Conservation (phyloP, 37 sponge, comb jelly and placozoan species). For the Ephydatia muelleri region DNA sequence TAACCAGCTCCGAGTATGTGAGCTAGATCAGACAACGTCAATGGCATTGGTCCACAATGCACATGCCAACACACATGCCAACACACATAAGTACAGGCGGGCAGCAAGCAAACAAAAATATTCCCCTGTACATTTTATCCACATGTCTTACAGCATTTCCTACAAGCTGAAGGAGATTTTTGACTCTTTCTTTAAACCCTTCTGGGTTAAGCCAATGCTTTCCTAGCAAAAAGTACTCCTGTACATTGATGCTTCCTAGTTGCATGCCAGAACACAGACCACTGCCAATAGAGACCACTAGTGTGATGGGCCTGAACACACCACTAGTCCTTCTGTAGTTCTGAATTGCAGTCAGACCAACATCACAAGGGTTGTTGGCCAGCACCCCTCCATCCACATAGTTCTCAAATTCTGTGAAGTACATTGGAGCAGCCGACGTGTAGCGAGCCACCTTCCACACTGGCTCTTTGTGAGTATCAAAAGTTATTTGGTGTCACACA, state of each 20-base stretch:
- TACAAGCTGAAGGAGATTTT: conserved; percentile 32
- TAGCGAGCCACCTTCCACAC: conserved; percentile 34
- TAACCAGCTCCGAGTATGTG: neutral
- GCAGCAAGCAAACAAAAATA: neutral
- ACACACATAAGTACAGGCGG: neutral
- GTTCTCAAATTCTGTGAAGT: conserved; percentile 26
- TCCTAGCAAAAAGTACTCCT: neutral
- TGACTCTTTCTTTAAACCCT: neutral
- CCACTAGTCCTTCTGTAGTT: conserved; percentile 35
- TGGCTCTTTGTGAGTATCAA: neutral
- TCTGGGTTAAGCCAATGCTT: neutral
- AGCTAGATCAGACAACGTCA: neutral
- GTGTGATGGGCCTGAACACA: neutral
- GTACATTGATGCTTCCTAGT: neutral
- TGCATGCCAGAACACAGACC: neutral
- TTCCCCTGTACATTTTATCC: no score
- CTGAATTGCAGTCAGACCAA: conserved; percentile 63
- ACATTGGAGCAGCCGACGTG: conserved; percentile 28
- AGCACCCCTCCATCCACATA: conserved; percentile 37
- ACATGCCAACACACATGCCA: neutral
- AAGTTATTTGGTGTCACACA: neutral
- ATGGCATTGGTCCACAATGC: neutral
- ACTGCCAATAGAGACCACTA: neutral
- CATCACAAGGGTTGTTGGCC: conserved; percentile 68
- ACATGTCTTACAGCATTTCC: conserved; percentile 46